Evolutionary conservation across 2,888 invertebrate species (phyloP).

Genomic region (Heliconius charithonia): DNA sequence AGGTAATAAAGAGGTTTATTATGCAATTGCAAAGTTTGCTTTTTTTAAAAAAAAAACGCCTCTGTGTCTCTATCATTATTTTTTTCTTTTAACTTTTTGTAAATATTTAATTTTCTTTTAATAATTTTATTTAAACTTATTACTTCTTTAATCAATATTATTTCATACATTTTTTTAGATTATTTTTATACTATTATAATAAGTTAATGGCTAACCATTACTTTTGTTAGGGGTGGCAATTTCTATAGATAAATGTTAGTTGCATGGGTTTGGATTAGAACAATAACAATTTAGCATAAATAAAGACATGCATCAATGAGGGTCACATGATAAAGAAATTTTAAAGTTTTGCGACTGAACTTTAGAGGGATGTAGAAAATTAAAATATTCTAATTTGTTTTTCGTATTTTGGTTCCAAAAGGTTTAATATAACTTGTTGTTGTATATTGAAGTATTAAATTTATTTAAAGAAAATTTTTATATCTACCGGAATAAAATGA

Average conservation of each 20-base stretch:
- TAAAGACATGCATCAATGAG: neutral
- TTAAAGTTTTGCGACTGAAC: no score
- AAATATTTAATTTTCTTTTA: neutral
- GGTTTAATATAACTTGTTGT: no score
- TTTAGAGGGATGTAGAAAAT: no score
- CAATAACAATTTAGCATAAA: neutral
- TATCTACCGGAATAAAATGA: no score
- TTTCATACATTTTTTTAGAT: neutral
- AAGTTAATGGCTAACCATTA: neutral
- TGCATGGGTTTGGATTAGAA: conserved; percentile 8
- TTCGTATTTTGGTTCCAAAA: no score
- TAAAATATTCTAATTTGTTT: no score
- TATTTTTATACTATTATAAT: neutral
- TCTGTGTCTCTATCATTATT: neutral
- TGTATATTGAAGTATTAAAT: no score
- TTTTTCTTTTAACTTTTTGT: conserved; percentile 3
- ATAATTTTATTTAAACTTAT: neutral
- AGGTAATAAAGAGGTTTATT: conserved; percentile 84
- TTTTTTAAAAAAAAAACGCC: neutral
- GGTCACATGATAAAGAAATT: no score
- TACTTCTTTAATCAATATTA: neutral
- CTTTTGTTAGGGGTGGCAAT: neutral
- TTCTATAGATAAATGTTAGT: neutral
- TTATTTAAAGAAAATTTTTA: no score
- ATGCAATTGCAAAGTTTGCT: conserved; percentile 14